phyloP scores from a whole-genome alignment of 2,888 invertebrate species.

The Ophion costatus region DNA sequence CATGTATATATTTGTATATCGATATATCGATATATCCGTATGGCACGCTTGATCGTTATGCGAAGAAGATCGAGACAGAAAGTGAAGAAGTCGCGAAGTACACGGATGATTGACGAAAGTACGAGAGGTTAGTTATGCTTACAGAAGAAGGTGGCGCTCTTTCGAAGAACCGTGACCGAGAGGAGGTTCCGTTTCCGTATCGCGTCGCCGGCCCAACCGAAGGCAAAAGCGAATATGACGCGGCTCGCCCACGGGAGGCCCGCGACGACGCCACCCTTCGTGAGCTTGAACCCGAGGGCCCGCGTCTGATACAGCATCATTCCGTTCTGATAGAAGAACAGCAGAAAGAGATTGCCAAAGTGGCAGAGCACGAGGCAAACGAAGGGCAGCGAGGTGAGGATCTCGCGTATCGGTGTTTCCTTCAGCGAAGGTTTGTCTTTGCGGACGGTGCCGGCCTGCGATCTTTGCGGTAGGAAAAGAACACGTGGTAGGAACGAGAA shows the following conservation, averaged over 20 bases:
- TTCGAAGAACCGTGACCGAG: conserved; percentile 81
- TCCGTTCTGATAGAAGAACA: conserved; percentile 90
- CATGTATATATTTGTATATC: too few species aligned
- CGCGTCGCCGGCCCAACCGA: conserved; percentile 89
- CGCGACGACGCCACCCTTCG: conserved; percentile 89
- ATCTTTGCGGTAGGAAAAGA: conserved; percentile 80
- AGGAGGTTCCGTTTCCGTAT: conserved; percentile 84
- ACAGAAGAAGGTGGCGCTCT: conserved; percentile 78
- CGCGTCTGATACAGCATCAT: conserved; percentile 91
- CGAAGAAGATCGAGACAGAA: not conserved
- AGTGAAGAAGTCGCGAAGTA: not conserved
- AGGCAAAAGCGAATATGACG: conserved; percentile 88
- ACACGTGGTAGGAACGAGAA: not conserved
- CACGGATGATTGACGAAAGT: too few species aligned
- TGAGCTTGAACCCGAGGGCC: conserved; percentile 89
- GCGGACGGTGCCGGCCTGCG: conserved; percentile 76
- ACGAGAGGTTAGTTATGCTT: conserved; percentile 52
- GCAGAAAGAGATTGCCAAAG: conserved; percentile 91
- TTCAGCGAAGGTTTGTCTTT: conserved; percentile 70
- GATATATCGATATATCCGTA: too few species aligned
- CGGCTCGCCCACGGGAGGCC: conserved; percentile 90
- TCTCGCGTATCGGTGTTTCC: conserved; percentile 87
- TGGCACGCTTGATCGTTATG: not conserved
- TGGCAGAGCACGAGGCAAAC: conserved; percentile 88
- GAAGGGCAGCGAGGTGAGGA: conserved; percentile 88